These are phyloP conservation scores for Lanistes nyassanus DNA, from an alignment of 1,140 invertebrate genomes.

Conservation along the genomic window DNA sequence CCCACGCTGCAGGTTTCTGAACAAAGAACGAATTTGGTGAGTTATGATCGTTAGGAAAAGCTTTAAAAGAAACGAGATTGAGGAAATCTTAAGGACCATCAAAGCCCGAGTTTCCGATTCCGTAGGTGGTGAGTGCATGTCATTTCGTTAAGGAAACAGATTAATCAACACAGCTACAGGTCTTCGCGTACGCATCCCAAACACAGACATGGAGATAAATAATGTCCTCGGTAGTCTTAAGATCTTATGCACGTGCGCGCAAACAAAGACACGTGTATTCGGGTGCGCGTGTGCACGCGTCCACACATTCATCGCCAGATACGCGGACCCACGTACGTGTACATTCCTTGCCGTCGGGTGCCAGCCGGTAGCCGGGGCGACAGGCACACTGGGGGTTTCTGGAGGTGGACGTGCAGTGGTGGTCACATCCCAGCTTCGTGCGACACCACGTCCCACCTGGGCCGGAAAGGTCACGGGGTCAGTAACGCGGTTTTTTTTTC, in stretches of 20 bases:
- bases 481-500: no score
- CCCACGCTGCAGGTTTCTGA: conserved; percentile 61
- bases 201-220: background rate
- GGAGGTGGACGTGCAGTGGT: conserved; percentile 45
- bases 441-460: conserved; percentile 50
- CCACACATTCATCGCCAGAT: background rate
- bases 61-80: background rate
- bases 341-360: conserved; percentile 54
- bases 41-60: background rate
- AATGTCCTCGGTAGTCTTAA: no score
- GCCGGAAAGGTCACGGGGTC: conserved; percentile 2
- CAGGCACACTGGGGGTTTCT: conserved; percentile 50
- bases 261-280: no score
- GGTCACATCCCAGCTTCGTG: conserved; percentile 50
- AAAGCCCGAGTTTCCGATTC: no score
- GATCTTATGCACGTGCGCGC: no score
- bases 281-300: background rate
- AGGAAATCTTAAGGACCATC: no score
- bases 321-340: conserved; percentile 39
- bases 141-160: no score
- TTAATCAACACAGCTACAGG: background rate
- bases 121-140: no score
- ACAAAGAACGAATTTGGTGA: background rate
- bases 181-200: no score
- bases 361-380: conserved; percentile 52